Evolutionary conservation across 2,797 vertebrate genomes (phyloP), one percentile per base, ranked within the genome.

Genomic region (Poeciliopsis infans): DNA sequence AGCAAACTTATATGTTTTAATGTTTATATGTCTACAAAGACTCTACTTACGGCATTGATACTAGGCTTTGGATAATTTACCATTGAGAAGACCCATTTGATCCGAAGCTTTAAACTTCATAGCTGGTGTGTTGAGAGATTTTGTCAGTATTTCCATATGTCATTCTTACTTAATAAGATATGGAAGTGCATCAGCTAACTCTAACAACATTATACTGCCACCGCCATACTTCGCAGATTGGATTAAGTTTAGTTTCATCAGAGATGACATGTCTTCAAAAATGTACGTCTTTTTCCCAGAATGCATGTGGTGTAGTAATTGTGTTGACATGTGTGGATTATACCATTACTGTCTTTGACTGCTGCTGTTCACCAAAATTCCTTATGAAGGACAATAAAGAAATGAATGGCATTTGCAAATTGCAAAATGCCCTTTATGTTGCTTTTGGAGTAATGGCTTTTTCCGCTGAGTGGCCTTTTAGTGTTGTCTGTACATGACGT

Each of bases 1-100:
- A 86, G 80, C 57, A 88, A 92, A 91, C 76, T 46, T 87, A 75
- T 80, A 79, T 89, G 86, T 87, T 80, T 83, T 75, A 75, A 78
- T 89, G 86, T 86, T 83, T 83, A 68, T 76, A 23, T 76, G 81
- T 87, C 74, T 77, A 61, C 79, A 74, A 74, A 83, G 80, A 66
- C 47, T 72, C 53, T 64, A 61, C 75, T 92, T 85, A 80, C 85
- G 7, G 28, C 13, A 1, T 33, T 61, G 12, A 31, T 61, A 31
- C 28, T 61, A 33, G 15, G 57, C 28, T 61, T 61, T 61, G 57
- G 6, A 33, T 61, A 31, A 61, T 61, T 61, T 31, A 31, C 28
- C 57, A 31, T 33, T 33, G 33, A 33, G 57, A 61, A 33, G 57
- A 61, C 28, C 28, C 57, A 33, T 20, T 33, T 18, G 59, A 36